These are phyloP conservation scores for Ostrea edulis DNA, from an alignment of 1,140 invertebrate species.

Conservation along the genomic window DNA sequence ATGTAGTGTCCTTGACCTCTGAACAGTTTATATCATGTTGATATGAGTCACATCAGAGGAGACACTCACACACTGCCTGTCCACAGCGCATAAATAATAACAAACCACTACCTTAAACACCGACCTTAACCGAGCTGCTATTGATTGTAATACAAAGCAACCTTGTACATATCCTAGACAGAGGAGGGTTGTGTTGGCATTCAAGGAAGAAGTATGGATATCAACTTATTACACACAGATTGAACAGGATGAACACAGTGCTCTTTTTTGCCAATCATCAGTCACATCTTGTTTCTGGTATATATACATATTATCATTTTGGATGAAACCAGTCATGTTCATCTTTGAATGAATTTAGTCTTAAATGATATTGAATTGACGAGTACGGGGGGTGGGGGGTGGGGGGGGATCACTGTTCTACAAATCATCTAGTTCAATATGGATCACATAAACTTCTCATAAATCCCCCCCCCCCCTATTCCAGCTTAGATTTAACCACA, in stretches of 20 bases:
- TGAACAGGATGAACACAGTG: neutral
- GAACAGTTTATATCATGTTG: conserved; percentile 16
- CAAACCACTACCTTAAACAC: neutral
- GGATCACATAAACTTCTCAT: no score
- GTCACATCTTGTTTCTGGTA: no score
- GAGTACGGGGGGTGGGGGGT: no score
- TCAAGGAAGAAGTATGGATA: neutral
- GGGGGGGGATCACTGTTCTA: no score
- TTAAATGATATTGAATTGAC: no score
- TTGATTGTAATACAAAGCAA: conserved; percentile 1
- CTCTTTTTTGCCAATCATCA: no score
- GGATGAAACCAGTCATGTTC: no score
- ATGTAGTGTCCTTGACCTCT: conserved; percentile 1
- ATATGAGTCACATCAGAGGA: conserved; percentile 10
- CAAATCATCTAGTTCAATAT: no score
- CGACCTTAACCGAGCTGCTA: neutral
- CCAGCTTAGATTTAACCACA: no score
- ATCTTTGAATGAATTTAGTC: no score
- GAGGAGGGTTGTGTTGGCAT: neutral
- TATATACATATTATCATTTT: no score
- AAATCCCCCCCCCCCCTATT: no score
- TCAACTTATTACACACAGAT: neutral
- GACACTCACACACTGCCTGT: neutral
- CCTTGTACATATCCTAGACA: conserved; percentile 13
- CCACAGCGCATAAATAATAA: conserved; percentile 31